Evolutionary conservation across 2,113 vertebrate species (phyloP), one percentile per base, ranked within the genome.

Genomic region (Gallinago jamesoni): DNA sequence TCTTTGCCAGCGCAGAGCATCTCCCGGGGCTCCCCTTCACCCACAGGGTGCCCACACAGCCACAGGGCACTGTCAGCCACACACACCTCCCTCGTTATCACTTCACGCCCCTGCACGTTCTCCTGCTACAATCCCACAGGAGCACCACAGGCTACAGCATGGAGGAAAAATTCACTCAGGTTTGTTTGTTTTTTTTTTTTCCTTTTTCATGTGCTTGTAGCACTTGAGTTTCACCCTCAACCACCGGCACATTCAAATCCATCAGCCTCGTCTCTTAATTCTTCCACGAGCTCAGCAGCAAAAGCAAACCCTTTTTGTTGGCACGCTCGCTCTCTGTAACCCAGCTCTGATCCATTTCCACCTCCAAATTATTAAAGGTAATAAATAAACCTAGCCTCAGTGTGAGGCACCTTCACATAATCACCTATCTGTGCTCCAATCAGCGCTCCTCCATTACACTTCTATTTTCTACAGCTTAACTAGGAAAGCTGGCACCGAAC

Each of bases 401-500:
- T 2, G 25, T 48, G 76, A 74, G 64, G 63, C 83, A 43, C 90
- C 72, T 33, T 66, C 90, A 39, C 83, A 83, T 80, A 77, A 87
- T 84, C 87, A 84, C 86, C 39, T 60, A 27, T 87, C 76, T 17
- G 0, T 0, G 9, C 94, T 86, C 83, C 5, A 2, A 88, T 87
- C 87, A 90, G 87, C 72, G 8, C 81, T 87, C 30, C 86, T 64
- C 79, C 90, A 66, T 90, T 68, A 53, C 69, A 37, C 53, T 86
- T 78, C 84, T 92, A 56, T 96, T 87, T 87, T 82, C 95, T 63
- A 52, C 92, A 77, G 72, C 82, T 93, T 79, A 89, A 87, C 86
- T 28, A 73, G 45, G 69, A 74, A 88, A 94, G 68, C 37, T 30
- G 4, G 78, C 72, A n/a, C 47, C 11, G 2, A 86, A 89, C 79